These are phyloP conservation scores for Habrosyne pyritoides DNA, from an alignment of 2,888 invertebrate species.

Conservation along the genomic window DNA sequence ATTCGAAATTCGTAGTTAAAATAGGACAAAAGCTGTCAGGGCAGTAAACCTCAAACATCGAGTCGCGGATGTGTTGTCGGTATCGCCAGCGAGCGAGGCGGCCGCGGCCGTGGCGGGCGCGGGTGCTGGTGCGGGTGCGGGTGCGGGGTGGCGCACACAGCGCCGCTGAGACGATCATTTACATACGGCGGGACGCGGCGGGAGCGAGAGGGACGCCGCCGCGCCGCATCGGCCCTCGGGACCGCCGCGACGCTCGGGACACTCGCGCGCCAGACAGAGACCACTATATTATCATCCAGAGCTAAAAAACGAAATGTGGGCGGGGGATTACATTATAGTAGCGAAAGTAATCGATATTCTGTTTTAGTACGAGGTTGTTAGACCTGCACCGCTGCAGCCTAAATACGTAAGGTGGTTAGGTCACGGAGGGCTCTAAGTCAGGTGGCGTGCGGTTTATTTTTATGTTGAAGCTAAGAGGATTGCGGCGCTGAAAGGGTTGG, in stretches of 20 bases:
- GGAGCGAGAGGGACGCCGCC: constrained; percentile 56
- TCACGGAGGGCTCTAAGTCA: constrained; percentile 56
- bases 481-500: constrained; percentile 6
- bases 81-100: constrained; percentile 25
- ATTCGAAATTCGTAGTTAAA: constrained; percentile 71
- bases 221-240: constrained; percentile 53
- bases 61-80: constrained; percentile 47
- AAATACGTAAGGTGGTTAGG: constrained; percentile 73
- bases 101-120: constrained; percentile 33
- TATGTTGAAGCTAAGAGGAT: constrained; percentile 31
- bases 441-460: constrained; percentile 41
- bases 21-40: constrained; percentile 80
- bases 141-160: constrained; percentile 66
- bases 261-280: constrained; percentile 66
- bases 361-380: constrained; percentile 82
- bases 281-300: constrained; percentile 76
- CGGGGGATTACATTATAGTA: constrained; percentile 85
- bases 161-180: constrained; percentile 78
- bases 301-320: constrained; percentile 83
- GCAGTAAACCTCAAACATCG: constrained; percentile 77
- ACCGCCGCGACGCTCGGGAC: constrained; percentile 55
- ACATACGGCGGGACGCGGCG: constrained; percentile 75
- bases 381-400: constrained; percentile 80
- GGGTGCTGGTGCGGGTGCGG: constrained; percentile 39
- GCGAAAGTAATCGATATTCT: constrained; percentile 85